These are phyloP conservation scores for Xanthia icteritia DNA, from an alignment of 2,888 invertebrate species.

Conservation along the genomic window DNA sequence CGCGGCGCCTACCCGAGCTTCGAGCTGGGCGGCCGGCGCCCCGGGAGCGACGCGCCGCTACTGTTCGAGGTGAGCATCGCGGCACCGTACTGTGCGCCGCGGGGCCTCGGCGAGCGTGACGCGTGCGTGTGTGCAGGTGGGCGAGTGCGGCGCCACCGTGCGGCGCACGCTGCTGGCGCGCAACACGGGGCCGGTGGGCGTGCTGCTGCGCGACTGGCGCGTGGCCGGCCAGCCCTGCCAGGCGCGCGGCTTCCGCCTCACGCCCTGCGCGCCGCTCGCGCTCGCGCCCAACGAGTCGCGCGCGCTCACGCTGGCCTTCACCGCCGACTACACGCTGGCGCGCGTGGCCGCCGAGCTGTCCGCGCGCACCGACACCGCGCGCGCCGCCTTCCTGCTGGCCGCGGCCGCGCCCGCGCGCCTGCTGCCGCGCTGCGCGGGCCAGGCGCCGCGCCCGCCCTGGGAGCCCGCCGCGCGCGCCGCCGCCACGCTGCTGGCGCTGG, in stretches of 20 bases:
- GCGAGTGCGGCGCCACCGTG: slow-evolving; percentile 91
- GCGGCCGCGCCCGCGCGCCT: slow-evolving; percentile 75
- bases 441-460: slow-evolving; percentile 81
- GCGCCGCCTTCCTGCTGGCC: slow-evolving; percentile 71
- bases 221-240: slow-evolving; percentile 78
- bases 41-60: slow-evolving; percentile 94
- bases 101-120: too few species aligned
- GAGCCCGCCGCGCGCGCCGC: slow-evolving; percentile 71
- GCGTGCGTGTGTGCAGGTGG: slow-evolving; percentile 86
- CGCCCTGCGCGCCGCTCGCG: slow-evolving; percentile 79
- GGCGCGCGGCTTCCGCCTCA: slow-evolving; percentile 82
- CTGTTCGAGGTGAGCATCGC: slow-evolving; percentile 92
- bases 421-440: slow-evolving; percentile 71
- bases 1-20: slow-evolving; percentile 96
- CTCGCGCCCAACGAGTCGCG: slow-evolving; percentile 82
- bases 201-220: slow-evolving; percentile 91
- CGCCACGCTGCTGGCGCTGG: slow-evolving; percentile 70
- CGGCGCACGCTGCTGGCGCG: slow-evolving; percentile 87
- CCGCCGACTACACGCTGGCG: slow-evolving; percentile 81
- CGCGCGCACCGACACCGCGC: slow-evolving; percentile 71
- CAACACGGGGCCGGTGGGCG: slow-evolving; percentile 97
- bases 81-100: too few species aligned
- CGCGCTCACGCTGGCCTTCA: slow-evolving; percentile 77
- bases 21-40: slow-evolving; percentile 96
- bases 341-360: slow-evolving; percentile 72